Evolutionary conservation across 2,797 vertebrate genomes (phyloP), one percentile per base, ranked within the genome.

Genomic region (Sebastes goodei): DNA sequence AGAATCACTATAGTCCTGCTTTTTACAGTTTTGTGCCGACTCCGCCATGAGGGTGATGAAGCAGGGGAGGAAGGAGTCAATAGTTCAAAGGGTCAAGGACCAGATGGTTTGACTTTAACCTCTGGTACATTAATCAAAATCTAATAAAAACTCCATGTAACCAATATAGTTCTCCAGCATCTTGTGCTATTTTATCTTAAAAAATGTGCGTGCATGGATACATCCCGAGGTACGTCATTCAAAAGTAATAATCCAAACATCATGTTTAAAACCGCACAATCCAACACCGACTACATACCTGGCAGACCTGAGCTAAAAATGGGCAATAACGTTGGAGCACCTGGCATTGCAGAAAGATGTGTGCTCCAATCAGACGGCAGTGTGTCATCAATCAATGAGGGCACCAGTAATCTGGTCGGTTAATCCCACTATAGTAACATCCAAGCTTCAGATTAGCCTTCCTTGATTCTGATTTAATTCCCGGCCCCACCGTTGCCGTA

Each of bases 371-470:
- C 81, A 82, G 60, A 72, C 20, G 30, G 14, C 60, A 11, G 72
- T 30, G 70, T 30, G 56, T 71, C 70, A 52, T 66, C 74, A 79
- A 71, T 84, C 76, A 83, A 42, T 61, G 71, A 82, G 76, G 86
- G 17, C 71, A 86, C 3, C 71, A 42, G 63, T 90, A 87, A 86
- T 90, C 87, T 79, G 75, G 21, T 70, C 82, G 33, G 32, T 42
- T 86, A 89, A 88, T 84, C 84, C 81, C 73, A 9, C 30, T 63
- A 38, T 60, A 74, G 69, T 59, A 73, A 79, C 76, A 79, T 81
- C 62, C 63, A 78, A 67, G 70, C 15, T 78, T 69, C 65, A 84
- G 79, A 86, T 91, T 83, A 90, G 62, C 71, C 71, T 77, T 79
- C 74, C 80, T 86, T 46, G 33, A 71, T 35, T 78, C 57, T 8